Evolutionary conservation across 2,888 invertebrate species (phyloP), one percentile per base, ranked within the genome.

Genomic region (Blera fallax): DNA sequence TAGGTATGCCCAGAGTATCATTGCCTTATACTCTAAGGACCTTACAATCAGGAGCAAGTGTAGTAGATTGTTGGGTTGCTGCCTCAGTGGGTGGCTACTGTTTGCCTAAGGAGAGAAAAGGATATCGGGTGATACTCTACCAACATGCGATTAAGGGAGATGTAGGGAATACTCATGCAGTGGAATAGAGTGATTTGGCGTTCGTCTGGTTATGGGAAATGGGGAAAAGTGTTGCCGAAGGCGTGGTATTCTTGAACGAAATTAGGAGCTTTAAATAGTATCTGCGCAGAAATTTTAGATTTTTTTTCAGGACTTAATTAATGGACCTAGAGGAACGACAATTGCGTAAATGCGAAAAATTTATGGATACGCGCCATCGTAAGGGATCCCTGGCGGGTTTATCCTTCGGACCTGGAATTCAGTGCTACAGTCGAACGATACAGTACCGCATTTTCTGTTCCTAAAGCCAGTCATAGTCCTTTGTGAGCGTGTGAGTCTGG

Each of bases 21-120:
- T 67, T 69, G 74, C 56, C 50, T 60, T 52, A 69, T 14, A 70
- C 56, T 52, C 45, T 45, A 80, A 85, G 84, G 80, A 80, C 84
- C 80, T 80, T 65, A 77, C 81, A 65, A 67, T 72, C 85, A 81
- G 60, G 69, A 81, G 81, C 62, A 85, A 79, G 48, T 72, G 64
- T 52, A 56, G 67, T 67, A 52, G 58, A 60, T 65, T 77, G 72
- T 73, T 79, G 73, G 84, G 69, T 69, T 54, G 76, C n/a, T 48
- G 76, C n/a, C 40, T 67, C 62, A 18, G 62, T 78, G 37, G 73
- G 48, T 69, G 58, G 45, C 70, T 74, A 74, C 32, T 69, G 64
- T 58, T 65, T 54, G 67, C 77, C 52, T 29, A 2, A n/a, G 48
- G 54, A 62, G 67, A 64, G 64, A 69, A 29, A 74, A 50, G 64